A percentile compares a stretch with the other conserved stretches of the same genome.
Conservation (phyloP, 1,140 invertebrate species). For the Metopolophium dirhodum region DNA sequence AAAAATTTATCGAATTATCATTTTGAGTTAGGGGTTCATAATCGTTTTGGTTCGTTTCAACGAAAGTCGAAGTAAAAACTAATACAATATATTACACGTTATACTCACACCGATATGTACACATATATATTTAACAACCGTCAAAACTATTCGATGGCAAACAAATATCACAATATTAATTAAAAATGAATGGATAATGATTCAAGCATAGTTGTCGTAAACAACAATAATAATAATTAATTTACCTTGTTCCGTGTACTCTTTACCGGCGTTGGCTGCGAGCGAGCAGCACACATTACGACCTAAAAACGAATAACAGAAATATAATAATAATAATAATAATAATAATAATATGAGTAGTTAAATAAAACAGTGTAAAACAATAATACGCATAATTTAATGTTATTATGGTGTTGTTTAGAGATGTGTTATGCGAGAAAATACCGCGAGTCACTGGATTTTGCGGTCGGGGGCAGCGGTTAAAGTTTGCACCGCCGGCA, state of each 20-base stretch:
- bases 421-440: slow-evolving; percentile 4
- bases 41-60: background rate
- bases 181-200: slow-evolving; percentile 3
- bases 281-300: background rate
- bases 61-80: background rate
- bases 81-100: background rate
- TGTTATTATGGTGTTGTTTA: background rate
- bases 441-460: background rate
- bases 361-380: background rate
- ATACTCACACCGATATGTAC: too few relatives aligned
- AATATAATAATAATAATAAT: background rate
- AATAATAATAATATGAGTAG: background rate
- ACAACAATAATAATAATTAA: slow-evolving; percentile 8
- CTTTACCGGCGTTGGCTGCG: background rate
- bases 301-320: slow-evolving; percentile 32
- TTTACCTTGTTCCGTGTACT: slow-evolving; percentile 20
- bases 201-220: background rate
- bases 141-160: slow-evolving; percentile 16
- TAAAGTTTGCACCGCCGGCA: background rate
- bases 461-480: background rate
- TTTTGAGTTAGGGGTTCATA: background rate
- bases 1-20: background rate
- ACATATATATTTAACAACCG: background rate
- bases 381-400: background rate
- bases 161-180: slow-evolving; percentile 5